Percentiles rank a stretch among this genome's conserved stretches.
These are phyloP conservation scores for Periophthalmus modestus DNA, from an alignment of 2,113 vertebrate genomes.

Conservation along the genomic window DNA sequence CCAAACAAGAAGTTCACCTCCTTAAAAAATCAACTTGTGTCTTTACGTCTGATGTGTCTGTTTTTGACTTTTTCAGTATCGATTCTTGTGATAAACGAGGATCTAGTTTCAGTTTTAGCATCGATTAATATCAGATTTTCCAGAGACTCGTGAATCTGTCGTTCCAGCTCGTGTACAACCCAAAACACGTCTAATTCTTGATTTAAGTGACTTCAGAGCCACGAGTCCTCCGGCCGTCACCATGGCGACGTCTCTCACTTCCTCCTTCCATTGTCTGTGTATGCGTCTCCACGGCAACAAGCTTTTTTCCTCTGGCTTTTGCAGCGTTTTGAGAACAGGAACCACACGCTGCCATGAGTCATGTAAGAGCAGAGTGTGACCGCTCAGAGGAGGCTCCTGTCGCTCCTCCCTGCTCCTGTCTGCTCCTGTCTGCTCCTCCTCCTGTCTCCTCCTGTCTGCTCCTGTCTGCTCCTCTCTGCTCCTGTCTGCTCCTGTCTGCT, in stretches of 20 bases:
- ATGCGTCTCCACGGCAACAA: conserved; percentile 64
- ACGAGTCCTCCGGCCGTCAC: conserved; percentile 46
- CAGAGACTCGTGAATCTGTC: background rate
- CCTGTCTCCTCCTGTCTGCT: too few relatives aligned
- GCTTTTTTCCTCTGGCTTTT: conserved; percentile 46
- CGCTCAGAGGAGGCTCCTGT: conserved; percentile 31
- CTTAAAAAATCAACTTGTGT: background rate
- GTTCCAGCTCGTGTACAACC: background rate
- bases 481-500: too few relatives aligned
- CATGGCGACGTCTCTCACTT: conserved; percentile 66
- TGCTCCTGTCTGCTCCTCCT: background rate
- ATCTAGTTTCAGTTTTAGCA: too few relatives aligned
- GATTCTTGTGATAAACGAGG: too few relatives aligned
- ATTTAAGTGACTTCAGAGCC: conserved; percentile 31
- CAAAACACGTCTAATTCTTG: background rate
- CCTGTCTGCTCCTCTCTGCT: too few relatives aligned
- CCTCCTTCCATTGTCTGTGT: conserved; percentile 44
- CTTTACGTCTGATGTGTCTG: too few relatives aligned
- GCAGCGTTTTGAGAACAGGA: conserved; percentile 50
- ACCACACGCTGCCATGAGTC: conserved; percentile 54
- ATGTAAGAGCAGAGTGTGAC: conserved; percentile 37
- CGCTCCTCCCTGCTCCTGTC: conserved; percentile 5
- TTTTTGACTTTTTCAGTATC: too few relatives aligned
- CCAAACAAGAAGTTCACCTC: background rate
- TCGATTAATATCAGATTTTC: too few relatives aligned